These are phyloP conservation scores for Gymnocheta viridis DNA, from an alignment of 2,888 invertebrate genomes.

Conservation along the genomic window DNA sequence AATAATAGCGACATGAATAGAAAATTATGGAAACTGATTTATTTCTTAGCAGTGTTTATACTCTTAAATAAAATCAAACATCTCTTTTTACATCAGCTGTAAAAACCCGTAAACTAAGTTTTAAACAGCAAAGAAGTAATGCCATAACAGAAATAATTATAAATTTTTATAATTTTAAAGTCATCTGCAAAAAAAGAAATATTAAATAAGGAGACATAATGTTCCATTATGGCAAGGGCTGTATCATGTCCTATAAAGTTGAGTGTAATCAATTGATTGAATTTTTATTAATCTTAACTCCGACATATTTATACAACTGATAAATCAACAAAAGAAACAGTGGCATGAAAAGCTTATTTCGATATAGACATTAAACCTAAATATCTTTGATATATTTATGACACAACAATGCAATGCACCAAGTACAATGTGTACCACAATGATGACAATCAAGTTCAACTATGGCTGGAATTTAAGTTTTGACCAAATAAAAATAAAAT, in stretches of 20 bases:
- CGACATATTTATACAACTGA: not conserved
- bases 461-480: conserved; percentile 49
- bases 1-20: too few species aligned
- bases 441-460: conserved; percentile 56
- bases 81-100: too few species aligned
- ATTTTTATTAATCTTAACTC: not conserved
- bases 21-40: not conserved
- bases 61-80: not conserved
- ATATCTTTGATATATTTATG: conserved; percentile 37
- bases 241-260: not conserved
- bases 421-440: not conserved
- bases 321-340: not conserved
- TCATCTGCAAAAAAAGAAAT: not conserved
- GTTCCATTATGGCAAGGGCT: too few species aligned
- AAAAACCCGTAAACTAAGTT: not conserved
- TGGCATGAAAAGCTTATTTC: conserved; percentile 1
- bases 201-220: not conserved
- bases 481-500: conserved; percentile 60
- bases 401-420: conserved; percentile 6
- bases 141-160: not conserved
- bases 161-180: not conserved
- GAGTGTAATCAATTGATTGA: not conserved
- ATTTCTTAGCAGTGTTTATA: not conserved
- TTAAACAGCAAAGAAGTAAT: not conserved
- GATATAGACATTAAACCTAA: conserved; percentile 39